Percentiles rank a stretch among this genome's conserved stretches.
These are phyloP conservation scores for Papilio elwesi DNA, from an alignment of 2,888 invertebrate genomes.

Conservation along the genomic window DNA sequence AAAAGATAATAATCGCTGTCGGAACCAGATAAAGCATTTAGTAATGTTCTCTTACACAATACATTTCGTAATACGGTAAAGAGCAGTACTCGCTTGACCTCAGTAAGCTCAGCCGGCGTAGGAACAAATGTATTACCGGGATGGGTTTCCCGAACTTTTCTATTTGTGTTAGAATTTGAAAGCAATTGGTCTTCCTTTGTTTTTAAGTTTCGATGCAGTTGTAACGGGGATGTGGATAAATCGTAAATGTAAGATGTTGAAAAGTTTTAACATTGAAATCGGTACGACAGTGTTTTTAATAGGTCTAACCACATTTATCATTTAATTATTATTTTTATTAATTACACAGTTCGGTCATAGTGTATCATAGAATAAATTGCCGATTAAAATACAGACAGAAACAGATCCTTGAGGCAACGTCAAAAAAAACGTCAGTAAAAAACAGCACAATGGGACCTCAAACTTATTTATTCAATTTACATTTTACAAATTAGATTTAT, in stretches of 20 bases:
- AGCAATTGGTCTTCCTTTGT: neutral
- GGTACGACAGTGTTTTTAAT: no score
- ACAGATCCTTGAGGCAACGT: no score
- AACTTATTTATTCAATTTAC: no score
- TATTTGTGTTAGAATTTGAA: neutral
- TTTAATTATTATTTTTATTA: no score
- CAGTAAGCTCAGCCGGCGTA: conserved; percentile 28
- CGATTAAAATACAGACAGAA: no score
- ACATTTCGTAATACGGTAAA: conserved; percentile 33
- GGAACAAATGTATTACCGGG: conserved; percentile 19
- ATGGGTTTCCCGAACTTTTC: neutral
- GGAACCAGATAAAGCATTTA: conserved; percentile 26
- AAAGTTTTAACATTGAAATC: no score
- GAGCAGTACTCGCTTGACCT: conserved; percentile 34
- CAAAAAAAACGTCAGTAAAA: no score
- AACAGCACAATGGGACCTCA: no score
- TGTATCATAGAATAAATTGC: no score
- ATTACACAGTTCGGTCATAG: no score
- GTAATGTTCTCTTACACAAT: conserved; percentile 39
- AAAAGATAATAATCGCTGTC: conserved; percentile 25
- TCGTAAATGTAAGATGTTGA: no score
- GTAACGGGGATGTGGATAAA: neutral
- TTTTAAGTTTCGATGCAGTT: neutral
- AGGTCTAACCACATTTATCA: no score
- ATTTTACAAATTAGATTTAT: neutral